phyloP scores from a whole-genome alignment of 1,140 invertebrate genomes.

The Bilobella aurantiaca region DNA sequence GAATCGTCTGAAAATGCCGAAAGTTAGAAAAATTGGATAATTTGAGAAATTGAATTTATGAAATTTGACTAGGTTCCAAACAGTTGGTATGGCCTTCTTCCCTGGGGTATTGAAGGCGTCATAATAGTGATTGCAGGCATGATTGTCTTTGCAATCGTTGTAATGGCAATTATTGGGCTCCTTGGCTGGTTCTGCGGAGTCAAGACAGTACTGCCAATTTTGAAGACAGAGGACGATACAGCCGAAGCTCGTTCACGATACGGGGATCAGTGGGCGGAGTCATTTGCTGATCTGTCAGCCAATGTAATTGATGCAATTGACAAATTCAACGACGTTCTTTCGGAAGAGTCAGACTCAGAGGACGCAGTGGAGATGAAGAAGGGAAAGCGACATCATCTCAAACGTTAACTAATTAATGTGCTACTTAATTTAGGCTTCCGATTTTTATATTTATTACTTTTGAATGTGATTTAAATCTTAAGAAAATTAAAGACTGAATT shows the following conservation, averaged over 20 bases:
- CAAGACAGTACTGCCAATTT: background rate
- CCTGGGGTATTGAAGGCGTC: conserved; percentile 35
- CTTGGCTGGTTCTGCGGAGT: conserved; percentile 30
- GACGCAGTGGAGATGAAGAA: too few species aligned
- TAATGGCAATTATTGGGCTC: conserved; percentile 30
- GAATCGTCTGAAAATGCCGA: too few species aligned
- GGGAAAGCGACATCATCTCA: too few species aligned
- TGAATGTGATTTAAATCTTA: too few species aligned
- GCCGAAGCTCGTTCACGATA: background rate
- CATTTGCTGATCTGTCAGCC: background rate
- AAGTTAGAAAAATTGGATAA: too few species aligned
- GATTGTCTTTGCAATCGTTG: conserved; percentile 33
- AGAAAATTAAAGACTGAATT: too few species aligned
- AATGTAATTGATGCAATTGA: conserved; percentile 7
- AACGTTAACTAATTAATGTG: too few species aligned
- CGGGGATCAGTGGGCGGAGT: background rate
- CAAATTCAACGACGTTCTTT: conserved; percentile 2
- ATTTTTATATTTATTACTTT: too few species aligned
- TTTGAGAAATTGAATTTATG: too few species aligned
- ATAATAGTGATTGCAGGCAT: conserved; percentile 32
- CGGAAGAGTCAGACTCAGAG: too few species aligned
- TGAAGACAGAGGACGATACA: conserved; percentile 1
- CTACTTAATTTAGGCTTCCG: too few species aligned
- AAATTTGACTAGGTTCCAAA: conserved; percentile 35
- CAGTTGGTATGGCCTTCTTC: conserved; percentile 32